Base-by-base conservation (phyloP, 1,140 invertebrate species). In the Doryteuthis pealeii region DNA sequence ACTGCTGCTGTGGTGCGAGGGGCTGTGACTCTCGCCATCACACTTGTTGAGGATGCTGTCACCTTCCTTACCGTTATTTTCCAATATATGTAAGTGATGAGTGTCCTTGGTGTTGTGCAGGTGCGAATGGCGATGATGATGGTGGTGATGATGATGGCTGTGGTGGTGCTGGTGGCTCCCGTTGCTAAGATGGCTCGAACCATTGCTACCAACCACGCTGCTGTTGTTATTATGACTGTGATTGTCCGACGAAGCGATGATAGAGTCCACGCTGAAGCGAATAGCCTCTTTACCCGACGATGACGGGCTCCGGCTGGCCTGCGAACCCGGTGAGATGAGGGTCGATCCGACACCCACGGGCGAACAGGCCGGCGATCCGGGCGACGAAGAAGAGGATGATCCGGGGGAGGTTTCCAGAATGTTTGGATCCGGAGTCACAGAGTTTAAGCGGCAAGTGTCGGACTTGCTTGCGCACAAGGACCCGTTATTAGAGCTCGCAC, bases 181-280 rank as follows among this genome's bases (percentile, higher is more conserved):
- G 5, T 58, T 58, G 5, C 26, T 58, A 40, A 40, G 35, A 10
- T 40, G 35, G 54, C 26, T 22, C 10, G 18, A n/a, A 18, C 26
- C 22, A 22, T 58, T 58, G 54, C 54, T 58, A 28, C 54, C 54
- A 58, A 58, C 26, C 12, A 14, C 12, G 45, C 45, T 49, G 45
- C 45, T 49, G 1, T 49, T 49, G n/a, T n/a, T n/a, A 3, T 3
- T 10, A 10, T 40, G 3, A 10, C 35, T 40, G 10, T 40, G 35
- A 28, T 22, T 58, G 26, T 58, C 54, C 54, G 54, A 58, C 54
- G 66, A 18, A 30, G 66, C 66, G 66, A 68, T 68, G 5, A 68
- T 68, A 22, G 66, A 68, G 31, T 68, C 66, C 22, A 68, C 66
- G 66, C 66, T 68, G 31, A 68, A 68, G 66, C 66, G 66, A 26